Percentiles rank a stretch among this genome's conserved stretches.
Conservation (phyloP, 2,797 vertebrate genomes). For the Lagocephalus sceleratus region DNA sequence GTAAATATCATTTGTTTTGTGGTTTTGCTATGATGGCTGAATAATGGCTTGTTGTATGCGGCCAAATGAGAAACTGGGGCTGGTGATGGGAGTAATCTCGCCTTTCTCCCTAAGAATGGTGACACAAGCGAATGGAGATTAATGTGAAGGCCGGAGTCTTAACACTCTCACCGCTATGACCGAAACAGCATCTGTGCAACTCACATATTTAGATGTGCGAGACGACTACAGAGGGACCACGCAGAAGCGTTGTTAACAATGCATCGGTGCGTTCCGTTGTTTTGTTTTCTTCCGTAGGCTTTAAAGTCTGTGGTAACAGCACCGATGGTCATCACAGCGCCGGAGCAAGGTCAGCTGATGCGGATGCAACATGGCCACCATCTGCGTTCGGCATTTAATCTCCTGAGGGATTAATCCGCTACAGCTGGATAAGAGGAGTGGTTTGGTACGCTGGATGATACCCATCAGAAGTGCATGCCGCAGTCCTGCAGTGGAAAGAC, state of each 20-base stretch:
- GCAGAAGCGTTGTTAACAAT: background rate
- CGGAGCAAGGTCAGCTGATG: slow-evolving; percentile 47
- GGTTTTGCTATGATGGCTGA: slow-evolving; percentile 70
- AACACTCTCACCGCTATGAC: slow-evolving; percentile 52
- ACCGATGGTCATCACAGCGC: slow-evolving; percentile 39
- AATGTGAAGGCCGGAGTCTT: slow-evolving; percentile 68
- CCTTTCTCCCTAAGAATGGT: slow-evolving; percentile 61
- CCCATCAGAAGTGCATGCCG: slow-evolving; percentile 8
- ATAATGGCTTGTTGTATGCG: slow-evolving; percentile 75
- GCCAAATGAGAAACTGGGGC: slow-evolving; percentile 78
- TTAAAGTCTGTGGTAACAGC: slow-evolving; percentile 5
- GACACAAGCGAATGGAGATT: slow-evolving; percentile 78
- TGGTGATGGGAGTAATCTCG: slow-evolving; percentile 74
- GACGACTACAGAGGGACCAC: background rate
- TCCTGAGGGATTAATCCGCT: slow-evolving; percentile 54
- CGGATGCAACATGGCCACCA: slow-evolving; percentile 54
- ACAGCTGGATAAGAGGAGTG: slow-evolving; percentile 31
- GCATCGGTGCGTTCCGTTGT: too few relatives aligned
- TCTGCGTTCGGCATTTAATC: slow-evolving; percentile 70
- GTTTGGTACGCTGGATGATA: slow-evolving; percentile 10
- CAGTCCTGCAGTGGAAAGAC: slow-evolving; percentile 11
- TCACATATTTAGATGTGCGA: background rate
- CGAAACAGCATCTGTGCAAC: background rate
- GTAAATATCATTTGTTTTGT: slow-evolving; percentile 82
- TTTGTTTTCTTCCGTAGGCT: background rate